Evolutionary conservation across 1,140 invertebrate species (phyloP).

Genomic region (Bombus sylvicola): DNA sequence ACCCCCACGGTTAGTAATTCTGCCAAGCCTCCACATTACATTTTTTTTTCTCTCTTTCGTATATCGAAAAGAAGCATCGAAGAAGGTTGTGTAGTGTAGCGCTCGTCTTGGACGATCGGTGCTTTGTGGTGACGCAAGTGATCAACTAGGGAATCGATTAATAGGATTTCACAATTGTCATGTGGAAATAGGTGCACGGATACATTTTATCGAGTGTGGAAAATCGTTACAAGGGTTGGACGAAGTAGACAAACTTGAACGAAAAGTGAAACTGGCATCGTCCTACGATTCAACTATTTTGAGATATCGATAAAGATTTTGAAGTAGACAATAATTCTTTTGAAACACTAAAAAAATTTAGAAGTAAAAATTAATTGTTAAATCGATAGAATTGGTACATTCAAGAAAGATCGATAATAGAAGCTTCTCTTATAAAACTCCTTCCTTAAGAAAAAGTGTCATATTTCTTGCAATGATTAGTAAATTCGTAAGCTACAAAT

Average conservation of each 20-base stretch:
- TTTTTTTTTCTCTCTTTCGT: background rate
- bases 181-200: constrained; percentile 7
- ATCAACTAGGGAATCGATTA: background rate
- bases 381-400: background rate
- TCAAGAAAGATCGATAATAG: background rate
- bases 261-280: background rate
- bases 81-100: constrained; percentile 18
- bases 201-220: background rate
- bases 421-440: background rate
- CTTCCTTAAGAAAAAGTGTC: background rate
- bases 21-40: background rate
- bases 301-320: background rate
- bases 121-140: constrained; percentile 40
- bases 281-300: background rate
- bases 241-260: background rate
- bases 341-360: background rate
- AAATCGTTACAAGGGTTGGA: background rate
- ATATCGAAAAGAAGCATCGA: background rate
- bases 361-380: background rate
- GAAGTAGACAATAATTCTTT: background rate
- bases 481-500: background rate
- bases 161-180: constrained; percentile 2
- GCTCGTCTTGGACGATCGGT: background rate
- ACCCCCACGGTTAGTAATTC: constrained; percentile 75
- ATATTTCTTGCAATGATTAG: background rate